Base-by-base conservation (phyloP, 2,113 vertebrate genomes). In the Corydoras maculifer region DNA sequence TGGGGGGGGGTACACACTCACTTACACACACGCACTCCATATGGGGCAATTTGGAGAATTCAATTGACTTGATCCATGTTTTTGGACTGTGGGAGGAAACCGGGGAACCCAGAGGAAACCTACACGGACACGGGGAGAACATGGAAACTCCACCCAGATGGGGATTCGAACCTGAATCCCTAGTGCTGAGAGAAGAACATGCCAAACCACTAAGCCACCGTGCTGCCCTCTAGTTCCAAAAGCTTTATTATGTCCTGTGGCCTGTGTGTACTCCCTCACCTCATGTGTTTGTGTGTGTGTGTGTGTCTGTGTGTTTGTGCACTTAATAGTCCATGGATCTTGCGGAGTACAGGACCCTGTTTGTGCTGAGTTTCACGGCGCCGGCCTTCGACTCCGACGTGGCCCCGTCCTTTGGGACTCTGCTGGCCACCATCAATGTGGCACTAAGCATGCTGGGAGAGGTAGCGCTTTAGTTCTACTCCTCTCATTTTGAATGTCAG, bases 321-420 rank as follows among this genome's bases (percentile, higher is more conserved):
- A 35, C 58, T 12, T 63, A 25, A n/a, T 65, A 99, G 97, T 94
- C 92, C 0, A 88, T 99, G 90, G 97, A 99, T 83, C 85, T 99
- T 66, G 93, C 95, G 0, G 94, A 98, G 71, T 99, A 97, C 85
- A 88, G 91, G 3, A 86, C 94, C 75, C 89, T 99, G 59, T 98
- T 99, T 10, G 91, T 94, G 64, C 78, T 99, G 83, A 99, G 91
- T 79, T 98, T 99, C 78, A 95, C 93, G 0, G 95, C 94, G 0
- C 94, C 97, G 2, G 93, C 94, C 8, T 98, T 98, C 18, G 97
- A 98, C 80, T 93, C 95, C 0, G 96, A 99, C 0, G 94, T 94
- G 0, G 90, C 94, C 0, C 97, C 97, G n/a, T 99, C 95, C 0
- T 98, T 99, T 9, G 97, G 97, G 54, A 98, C 96, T 3, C 91